Base-by-base conservation (phyloP, 1,140 invertebrate species). In the Drosophila sulfurigaster region DNA sequence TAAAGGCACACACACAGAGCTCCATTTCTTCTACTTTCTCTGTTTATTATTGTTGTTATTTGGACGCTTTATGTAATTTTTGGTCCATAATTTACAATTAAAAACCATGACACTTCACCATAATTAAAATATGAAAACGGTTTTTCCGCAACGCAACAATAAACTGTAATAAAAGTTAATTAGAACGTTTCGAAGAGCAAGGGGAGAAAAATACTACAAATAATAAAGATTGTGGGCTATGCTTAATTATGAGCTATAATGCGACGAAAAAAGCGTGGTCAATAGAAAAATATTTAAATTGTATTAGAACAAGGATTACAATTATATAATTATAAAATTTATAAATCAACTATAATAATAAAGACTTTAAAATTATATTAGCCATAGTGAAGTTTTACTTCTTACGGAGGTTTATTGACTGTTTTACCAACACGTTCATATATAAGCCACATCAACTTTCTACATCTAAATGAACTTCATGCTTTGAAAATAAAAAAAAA, bases 71-170 rank as follows among this genome's bases (percentile, higher is more conserved):
- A 58, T 88, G 49, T 80, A 65, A 60, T 87, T 82, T 87, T 74
- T 75, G 70, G 52, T 38, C 66, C 78, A 88, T 88, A 88, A 88
- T 74, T 88, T 68, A 88, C 85, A 85, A 88, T 88, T 88, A 88
- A 85, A 88, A 85, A 79, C 78, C 81, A 88, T 89, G 85, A 88
- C 85, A 88, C 85, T 88, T 89, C 80, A 88, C 81, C 81, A 88
- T 89, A 88, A 88, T 88, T 89, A 88, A 88, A 88, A 88, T 89
- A 81, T 88, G 85, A 88, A 89, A 88, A 88, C 85, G 85, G 78
- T 75, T 83, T 76, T 83, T 79, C 77, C 74, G 78, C 81, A 63
- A 65, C 63, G 68, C 81, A 85, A 80, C 85, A 89, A 81, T 88
- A 88, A 88, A 89, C 69, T 79, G 85, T 88, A 88, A 88, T 88